Conservation (phyloP, 2,113 vertebrate genomes). For the Cromileptes altivelis region DNA sequence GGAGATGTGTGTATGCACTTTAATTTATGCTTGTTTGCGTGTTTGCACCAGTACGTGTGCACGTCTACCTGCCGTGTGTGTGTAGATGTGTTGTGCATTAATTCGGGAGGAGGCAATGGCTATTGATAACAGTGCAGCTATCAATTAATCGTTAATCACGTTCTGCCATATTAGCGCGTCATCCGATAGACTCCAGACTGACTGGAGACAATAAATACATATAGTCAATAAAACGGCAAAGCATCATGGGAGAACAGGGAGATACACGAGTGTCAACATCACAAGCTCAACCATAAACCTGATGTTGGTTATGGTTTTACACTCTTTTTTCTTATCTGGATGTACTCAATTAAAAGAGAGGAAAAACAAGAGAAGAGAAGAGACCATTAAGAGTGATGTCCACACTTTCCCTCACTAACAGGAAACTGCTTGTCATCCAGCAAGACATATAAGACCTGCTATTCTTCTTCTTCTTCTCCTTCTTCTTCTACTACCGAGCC, state of each 20-base stretch:
- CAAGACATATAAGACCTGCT: slow-evolving; percentile 47
- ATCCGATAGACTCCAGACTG: slow-evolving; percentile 87
- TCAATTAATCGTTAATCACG: slow-evolving; percentile 86
- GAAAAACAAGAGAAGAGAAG: background rate
- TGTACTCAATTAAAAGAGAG: slow-evolving; percentile 55
- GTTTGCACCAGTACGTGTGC: slow-evolving; percentile 7
- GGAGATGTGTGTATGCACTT: slow-evolving; percentile 29
- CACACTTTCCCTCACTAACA: slow-evolving; percentile 43
- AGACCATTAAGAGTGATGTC: slow-evolving; percentile 37
- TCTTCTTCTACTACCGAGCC: slow-evolving; percentile 19
- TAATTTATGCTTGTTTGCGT: slow-evolving; percentile 41
- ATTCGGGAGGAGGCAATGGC: slow-evolving; percentile 36
- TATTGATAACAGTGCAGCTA: slow-evolving; percentile 72
- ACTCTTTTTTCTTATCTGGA: slow-evolving; percentile 56
- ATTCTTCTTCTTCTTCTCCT: slow-evolving; percentile 45
- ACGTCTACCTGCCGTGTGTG: slow-evolving; percentile 11
- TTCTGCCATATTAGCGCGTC: slow-evolving; percentile 81
- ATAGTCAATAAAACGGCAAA: slow-evolving; percentile 83
- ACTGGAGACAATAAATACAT: slow-evolving; percentile 88
- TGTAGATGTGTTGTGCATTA: slow-evolving; percentile 1
- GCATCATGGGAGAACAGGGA: slow-evolving; percentile 63
- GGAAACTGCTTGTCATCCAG: slow-evolving; percentile 57
- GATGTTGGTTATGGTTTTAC: slow-evolving; percentile 51
- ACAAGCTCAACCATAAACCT: slow-evolving; percentile 45
- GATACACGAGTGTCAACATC: slow-evolving; percentile 35